Evolutionary conservation across 1,140 invertebrate genomes (phyloP).

Genomic region (Notospermus geniculatus): DNA sequence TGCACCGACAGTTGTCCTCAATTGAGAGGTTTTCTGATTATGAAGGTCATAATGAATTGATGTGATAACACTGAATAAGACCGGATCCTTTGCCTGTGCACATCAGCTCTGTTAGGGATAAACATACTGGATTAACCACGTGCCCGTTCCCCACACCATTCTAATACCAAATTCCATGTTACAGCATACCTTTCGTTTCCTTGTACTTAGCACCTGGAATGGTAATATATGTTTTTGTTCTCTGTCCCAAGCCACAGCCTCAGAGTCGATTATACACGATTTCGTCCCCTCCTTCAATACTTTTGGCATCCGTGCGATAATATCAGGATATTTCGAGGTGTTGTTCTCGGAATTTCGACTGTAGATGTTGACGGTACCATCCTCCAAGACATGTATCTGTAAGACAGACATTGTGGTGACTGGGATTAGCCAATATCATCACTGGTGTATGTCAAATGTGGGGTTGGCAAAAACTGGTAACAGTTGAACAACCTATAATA

Average conservation of each 20-base stretch:
- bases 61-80: no score
- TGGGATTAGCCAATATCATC: no score
- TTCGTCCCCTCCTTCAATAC: constrained; percentile 61
- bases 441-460: no score
- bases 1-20: no score
- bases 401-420: constrained; percentile 9
- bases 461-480: no score
- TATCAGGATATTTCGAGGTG: constrained; percentile 96
- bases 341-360: constrained; percentile 98
- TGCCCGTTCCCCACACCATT: no score
- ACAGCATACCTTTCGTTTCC: constrained; percentile 84
- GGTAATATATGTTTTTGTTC: constrained; percentile 89
- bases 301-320: constrained; percentile 68
- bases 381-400: constrained; percentile 56
- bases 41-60: no score
- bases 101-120: no score
- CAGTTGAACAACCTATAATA: no score
- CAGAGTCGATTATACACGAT: constrained; percentile 92
- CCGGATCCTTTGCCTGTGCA: no score
- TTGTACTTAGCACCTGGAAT: constrained; percentile 93
- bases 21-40: no score
- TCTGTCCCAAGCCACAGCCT: constrained; percentile 95
- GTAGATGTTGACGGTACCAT: constrained; percentile 74
- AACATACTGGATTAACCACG: no score
- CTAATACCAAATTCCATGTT: constrained; percentile 3